phyloP scores from a whole-genome alignment of 2,888 invertebrate species.

The Eubasilissa splendida region DNA sequence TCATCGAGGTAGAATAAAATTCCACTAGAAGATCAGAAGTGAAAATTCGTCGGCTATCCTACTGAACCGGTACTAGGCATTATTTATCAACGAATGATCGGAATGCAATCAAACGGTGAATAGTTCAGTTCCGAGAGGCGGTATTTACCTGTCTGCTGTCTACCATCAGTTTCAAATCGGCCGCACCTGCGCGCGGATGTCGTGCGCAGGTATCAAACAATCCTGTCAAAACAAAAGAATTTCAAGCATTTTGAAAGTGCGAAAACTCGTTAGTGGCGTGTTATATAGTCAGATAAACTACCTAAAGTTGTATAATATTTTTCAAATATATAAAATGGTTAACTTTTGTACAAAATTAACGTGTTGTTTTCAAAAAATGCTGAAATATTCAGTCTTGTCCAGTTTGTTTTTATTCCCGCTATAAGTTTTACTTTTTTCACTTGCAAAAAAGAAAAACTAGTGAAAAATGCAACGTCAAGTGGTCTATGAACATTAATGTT shows the following conservation, averaged over 20 bases:
- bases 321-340: not conserved
- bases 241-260: constrained; percentile 23
- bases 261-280: constrained; percentile 12
- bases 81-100: constrained; percentile 17
- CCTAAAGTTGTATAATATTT: not conserved
- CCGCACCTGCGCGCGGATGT: constrained; percentile 25
- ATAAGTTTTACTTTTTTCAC: not conserved
- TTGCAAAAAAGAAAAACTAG: not conserved
- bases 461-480: not conserved
- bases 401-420: constrained; percentile 16
- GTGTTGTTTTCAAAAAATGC: constrained; percentile 5
- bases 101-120: constrained; percentile 39
- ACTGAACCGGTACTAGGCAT: constrained; percentile 6
- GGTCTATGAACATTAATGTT: too few species aligned
- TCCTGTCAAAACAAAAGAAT: constrained; percentile 32
- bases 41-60: not conserved
- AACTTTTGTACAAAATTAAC: not conserved
- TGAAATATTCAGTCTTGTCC: not conserved
- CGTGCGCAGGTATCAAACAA: constrained; percentile 2
- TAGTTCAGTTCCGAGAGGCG: constrained; percentile 5
- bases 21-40: too few species aligned
- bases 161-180: constrained; percentile 25
- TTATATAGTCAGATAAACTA: not conserved
- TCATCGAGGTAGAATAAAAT: too few species aligned
- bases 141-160: constrained; percentile 20